Evolutionary conservation across 1,140 invertebrate genomes (phyloP), one percentile per base, ranked within the genome.

Genomic region (Leptoteleia sp.): DNA sequence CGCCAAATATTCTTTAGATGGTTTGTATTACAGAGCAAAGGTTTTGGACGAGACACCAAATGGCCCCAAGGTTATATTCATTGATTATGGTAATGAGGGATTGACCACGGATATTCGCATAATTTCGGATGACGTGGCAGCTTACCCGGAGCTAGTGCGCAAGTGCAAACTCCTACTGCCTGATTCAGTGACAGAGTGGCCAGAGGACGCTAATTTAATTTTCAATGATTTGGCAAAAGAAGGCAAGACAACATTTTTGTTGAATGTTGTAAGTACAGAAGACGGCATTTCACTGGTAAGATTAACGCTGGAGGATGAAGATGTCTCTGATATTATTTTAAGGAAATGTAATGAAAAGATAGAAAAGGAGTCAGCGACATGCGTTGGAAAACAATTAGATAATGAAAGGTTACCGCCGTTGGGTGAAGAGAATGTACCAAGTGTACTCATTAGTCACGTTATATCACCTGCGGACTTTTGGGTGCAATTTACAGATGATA

Each of bases 391-490:
- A n/a, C n/a, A n/a, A n/a, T n/a, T n/a, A n/a, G n/a, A 54, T 25
- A 40, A 33, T 22, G 31, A 16, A 7, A 67, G 86, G 43, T 62
- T 85, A 7, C 75, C 86, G 13, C 88, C 86, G 1, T 48, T 89
- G 0, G 85, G 86, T 6, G 84, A 88, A 48, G 85, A 88, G 64
- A 83, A 91, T 62, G 67, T 89, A 6, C 87, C 89, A 1, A 91
- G 89, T 0, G 92, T 92, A 73, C 92, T 91, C 55, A 91, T 94
- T 0, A 93, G 92, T 57, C 92, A 94, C 80, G 86, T 93, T 0
- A 93, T 93, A 79, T 92, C 92, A 0, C 92, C 93, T 0, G 89
- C 90, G 0, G 92, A 94, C 78, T 94, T 95, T 82, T 95, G 93
- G 91, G 91, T 94, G 13, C 93, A 94, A 80, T 85, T 93, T 27